phyloP scores from a whole-genome alignment of 2,888 invertebrate species.

The Lycophotia porphyrea region DNA sequence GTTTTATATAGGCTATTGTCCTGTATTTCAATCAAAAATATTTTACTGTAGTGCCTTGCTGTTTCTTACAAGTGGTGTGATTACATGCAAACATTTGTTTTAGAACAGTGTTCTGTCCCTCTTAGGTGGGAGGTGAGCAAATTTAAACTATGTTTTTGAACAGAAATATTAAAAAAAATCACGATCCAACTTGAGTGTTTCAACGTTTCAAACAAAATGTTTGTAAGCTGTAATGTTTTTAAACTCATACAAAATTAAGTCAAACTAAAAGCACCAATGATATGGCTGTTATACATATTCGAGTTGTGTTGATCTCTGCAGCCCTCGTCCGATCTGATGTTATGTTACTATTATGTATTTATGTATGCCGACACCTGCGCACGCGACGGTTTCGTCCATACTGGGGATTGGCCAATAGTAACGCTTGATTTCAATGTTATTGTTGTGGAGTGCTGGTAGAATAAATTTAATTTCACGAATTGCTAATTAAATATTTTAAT shows the following conservation, averaged over 20 bases:
- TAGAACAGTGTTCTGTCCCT: neutral
- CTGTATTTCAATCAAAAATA: no score
- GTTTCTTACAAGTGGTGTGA: neutral
- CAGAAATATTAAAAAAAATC: neutral
- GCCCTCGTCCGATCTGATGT: slow-evolving; percentile 72
- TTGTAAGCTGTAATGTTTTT: neutral
- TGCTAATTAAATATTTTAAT: neutral
- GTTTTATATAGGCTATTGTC: neutral
- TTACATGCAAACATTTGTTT: neutral
- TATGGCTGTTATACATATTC: slow-evolving; percentile 46
- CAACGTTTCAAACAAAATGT: neutral
- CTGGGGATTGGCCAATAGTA: neutral
- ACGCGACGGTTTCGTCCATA: slow-evolving; percentile 48
- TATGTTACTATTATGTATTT: slow-evolving; percentile 64
- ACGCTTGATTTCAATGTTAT: neutral
- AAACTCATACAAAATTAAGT: slow-evolving; percentile 19
- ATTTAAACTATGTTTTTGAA: neutral
- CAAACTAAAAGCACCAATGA: slow-evolving; percentile 47
- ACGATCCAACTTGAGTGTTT: neutral
- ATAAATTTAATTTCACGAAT: slow-evolving; percentile 1
- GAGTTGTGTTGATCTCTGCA: slow-evolving; percentile 64
- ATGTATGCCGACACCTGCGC: slow-evolving; percentile 65
- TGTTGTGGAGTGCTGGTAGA: slow-evolving; percentile 3
- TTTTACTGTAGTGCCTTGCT: slow-evolving; percentile 6
- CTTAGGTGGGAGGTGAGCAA: neutral